Conservation (phyloP, 2,888 invertebrate genomes). For the Strigamia crassipes region DNA sequence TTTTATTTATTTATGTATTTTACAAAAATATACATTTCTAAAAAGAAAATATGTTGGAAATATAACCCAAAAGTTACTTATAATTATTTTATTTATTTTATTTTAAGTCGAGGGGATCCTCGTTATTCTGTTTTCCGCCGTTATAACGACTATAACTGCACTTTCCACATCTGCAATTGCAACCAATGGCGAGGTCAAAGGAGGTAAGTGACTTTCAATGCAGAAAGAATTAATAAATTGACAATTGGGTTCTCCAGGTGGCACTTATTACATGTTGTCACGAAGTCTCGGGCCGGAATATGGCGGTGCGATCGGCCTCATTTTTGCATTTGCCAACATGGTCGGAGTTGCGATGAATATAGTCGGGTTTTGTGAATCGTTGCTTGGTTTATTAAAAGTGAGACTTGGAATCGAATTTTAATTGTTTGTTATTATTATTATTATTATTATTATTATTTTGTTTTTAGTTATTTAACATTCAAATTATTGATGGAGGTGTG, state of each 20-base stretch:
- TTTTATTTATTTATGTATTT: too few relatives aligned
- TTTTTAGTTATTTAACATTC: constrained; percentile 60
- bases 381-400: constrained; percentile 42
- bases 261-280: constrained; percentile 59
- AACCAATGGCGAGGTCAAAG: constrained; percentile 98
- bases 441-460: too few relatives aligned
- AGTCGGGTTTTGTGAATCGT: constrained; percentile 65
- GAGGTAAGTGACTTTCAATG: constrained; percentile 69
- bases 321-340: constrained; percentile 68
- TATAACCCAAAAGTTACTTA: too few relatives aligned
- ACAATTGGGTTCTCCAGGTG: constrained; percentile 52
- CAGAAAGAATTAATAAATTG: not conserved
- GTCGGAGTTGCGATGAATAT: constrained; percentile 67
- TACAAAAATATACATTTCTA: too few relatives aligned
- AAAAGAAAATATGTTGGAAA: too few relatives aligned
- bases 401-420: not conserved
- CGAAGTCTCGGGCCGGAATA: constrained; percentile 63
- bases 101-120: constrained; percentile 64
- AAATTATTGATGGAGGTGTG: constrained; percentile 70
- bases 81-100: too few relatives aligned
- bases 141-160: constrained; percentile 84
- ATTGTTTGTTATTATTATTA: not conserved
- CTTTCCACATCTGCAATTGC: constrained; percentile 67
- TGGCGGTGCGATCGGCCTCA: constrained; percentile 68
- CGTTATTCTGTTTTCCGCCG: constrained; percentile 80